Evolutionary conservation across 2,888 invertebrate species (phyloP), one percentile per base, ranked within the genome.

Genomic region (Bombyx huttoni): DNA sequence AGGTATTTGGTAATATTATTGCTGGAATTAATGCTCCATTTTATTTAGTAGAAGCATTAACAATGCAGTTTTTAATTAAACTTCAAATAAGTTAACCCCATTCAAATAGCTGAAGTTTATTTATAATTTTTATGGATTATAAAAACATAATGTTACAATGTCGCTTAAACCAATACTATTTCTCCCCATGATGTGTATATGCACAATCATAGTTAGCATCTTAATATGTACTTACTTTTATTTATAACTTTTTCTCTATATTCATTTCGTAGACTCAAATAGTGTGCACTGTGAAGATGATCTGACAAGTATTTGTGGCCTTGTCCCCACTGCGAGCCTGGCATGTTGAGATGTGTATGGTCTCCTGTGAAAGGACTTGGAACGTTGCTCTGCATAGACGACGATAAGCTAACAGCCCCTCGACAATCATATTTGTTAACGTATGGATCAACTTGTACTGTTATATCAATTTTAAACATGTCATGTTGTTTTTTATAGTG

Each of bases 331-430:
- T 92, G 92, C 1, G 94, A 93, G 1, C 94, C 93, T 0, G 94
- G 94, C 93, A 94, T 94, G 61, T 91, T 92, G n/a, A 93, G 78
- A 65, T 93, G 92, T n/a, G 90, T 91, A 57, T 89, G 81, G 57
- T 89, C 87, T 0, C 91, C 90, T 57, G 89, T 89, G 58, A 91
- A 92, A 0, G 94, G 94, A 54, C 90, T 90, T 0, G 94, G 94
- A 0, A 94, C 94, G 75, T 92, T 94, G 54, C 91, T 93, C 70
- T 94, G 94, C 94, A 94, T 94, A 0, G 91, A 91, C 1, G 92
- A 91, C 56, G 91, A 91, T 8, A 94, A 79, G 68, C 89, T 93
- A 0, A 94, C 89, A 8, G 92, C 90, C 1, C 92, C 92, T 50
- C 85, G 85, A 56, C 92, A 92, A 64, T 93, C 93, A 75, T 93